Evolutionary conservation across 2,113 vertebrate genomes (phyloP).

Genomic region (Xiphophorus maculatus): DNA sequence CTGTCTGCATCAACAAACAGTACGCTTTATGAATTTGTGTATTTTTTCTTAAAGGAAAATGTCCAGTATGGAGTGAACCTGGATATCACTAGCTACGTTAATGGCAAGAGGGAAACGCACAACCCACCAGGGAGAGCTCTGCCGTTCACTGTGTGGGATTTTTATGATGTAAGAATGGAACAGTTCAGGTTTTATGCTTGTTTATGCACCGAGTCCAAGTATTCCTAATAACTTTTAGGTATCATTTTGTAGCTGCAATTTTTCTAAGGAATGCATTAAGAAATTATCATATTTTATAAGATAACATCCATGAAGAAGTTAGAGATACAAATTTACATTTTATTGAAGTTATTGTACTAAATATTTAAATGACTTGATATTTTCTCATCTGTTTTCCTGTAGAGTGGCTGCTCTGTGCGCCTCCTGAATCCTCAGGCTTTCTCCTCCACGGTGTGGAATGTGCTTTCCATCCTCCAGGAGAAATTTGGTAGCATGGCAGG

Average conservation of each 20-base stretch:
- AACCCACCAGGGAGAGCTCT: constrained; percentile 89
- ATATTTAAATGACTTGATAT: neutral
- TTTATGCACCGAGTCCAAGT: neutral
- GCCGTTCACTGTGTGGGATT: constrained; percentile 89
- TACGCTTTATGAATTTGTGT: neutral
- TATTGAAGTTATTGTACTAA: neutral
- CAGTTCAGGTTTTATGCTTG: neutral
- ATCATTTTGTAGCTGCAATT: no score
- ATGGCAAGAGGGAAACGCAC: constrained; percentile 89
- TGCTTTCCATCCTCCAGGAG: constrained; percentile 93
- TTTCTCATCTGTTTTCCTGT: constrained; percentile 6
- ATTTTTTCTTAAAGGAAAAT: constrained; percentile 71
- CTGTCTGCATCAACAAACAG: neutral
- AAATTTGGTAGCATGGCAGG: constrained; percentile 94
- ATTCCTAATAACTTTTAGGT: no score
- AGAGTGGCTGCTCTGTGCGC: constrained; percentile 92
- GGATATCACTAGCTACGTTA: constrained; percentile 91
- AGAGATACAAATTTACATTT: neutral
- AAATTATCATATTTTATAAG: constrained; percentile 10
- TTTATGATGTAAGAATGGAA: constrained; percentile 81
- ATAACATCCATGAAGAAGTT: neutral
- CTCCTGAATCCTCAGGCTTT: constrained; percentile 94
- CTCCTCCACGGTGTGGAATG: constrained; percentile 87
- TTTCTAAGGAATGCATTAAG: neutral
- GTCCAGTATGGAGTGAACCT: constrained; percentile 92